Base-by-base conservation (phyloP, 2,113 vertebrate species). In the Toxotes chatareus region DNA sequence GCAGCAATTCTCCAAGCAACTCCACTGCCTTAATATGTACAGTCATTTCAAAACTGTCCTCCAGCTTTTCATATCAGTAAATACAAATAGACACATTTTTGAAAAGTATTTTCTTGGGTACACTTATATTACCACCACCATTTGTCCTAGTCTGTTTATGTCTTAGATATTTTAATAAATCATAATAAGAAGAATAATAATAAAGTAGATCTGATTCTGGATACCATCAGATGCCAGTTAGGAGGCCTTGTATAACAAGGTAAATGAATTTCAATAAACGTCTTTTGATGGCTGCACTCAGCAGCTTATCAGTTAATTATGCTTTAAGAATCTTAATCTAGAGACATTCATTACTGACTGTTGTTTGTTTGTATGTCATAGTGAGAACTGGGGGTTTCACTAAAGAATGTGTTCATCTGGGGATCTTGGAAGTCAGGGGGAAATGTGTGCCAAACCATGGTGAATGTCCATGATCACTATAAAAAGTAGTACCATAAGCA, bases 401-500 rank as follows among this genome's bases (percentile, higher is more conserved):
- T 76, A 68, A 76, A 88, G 86, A 81, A 76, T 79, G 71, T 73
- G 55, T 88, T 82, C 83, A 85, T 88, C 64, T 80, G 69, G 36
- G 66, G 34, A 77, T 84, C 34, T 90, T 89, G 73, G 68, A 90
- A 70, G 72, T 56, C 17, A 2, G 2, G 13, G 34, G 27, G 42
- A 73, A 72, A n/a, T 42, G 61, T 68, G 67, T 42, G 11, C 42
- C 69, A 75, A 72, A 79, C 73, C 63, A 14, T 63, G 40, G 17
- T 31, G 16, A 76, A 91, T 90, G 76, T 88, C 88, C 87, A 86
- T 74, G 70, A 80, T 82, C 79, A 82, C 75, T 86, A 83, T 73
- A 65, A 75, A 72, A 62, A 51, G 21, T 7, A 57, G 34, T 14
- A 7, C 40, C 10, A 13, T 32, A 10, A 31, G 4, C 14, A 31